These are phyloP conservation scores for Philonicus albiceps DNA, from an alignment of 2,888 invertebrate genomes.

Conservation along the genomic window DNA sequence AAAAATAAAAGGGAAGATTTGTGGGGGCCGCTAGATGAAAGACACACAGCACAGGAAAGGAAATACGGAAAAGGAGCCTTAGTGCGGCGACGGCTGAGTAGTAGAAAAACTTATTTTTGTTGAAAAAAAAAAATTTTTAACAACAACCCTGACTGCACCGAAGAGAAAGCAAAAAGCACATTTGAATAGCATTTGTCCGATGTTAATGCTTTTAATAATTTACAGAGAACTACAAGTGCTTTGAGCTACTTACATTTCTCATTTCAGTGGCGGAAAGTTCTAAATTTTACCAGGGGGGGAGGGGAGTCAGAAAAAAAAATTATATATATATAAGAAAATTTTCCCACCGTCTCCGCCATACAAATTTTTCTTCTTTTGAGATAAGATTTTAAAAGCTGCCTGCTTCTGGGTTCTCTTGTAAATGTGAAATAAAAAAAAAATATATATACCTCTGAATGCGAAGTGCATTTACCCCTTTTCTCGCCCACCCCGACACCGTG, in stretches of 20 bases:
- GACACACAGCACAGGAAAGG: background rate
- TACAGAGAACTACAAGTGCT: background rate
- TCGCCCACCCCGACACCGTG: background rate
- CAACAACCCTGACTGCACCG: background rate
- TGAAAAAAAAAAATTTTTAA: background rate
- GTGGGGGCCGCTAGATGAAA: background rate
- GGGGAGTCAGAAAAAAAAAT: too few relatives aligned
- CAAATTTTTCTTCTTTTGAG: background rate
- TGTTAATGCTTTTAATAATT: background rate
- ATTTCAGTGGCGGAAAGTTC: background rate
- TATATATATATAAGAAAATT: background rate
- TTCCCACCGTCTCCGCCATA: background rate
- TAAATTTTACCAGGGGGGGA: background rate
- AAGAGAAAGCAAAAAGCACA: background rate
- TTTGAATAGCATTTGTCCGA: background rate
- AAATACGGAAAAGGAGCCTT: background rate
- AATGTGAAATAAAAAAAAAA: background rate
- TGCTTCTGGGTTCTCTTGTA: background rate
- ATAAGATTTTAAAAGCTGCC: background rate
- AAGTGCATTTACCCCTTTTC: background rate
- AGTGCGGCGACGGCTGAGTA: background rate
- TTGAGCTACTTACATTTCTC: background rate
- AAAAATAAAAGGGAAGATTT: background rate
- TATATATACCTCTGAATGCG: conserved; percentile 2
- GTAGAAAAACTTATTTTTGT: background rate